phyloP scores from a whole-genome alignment of 2,113 vertebrate species.

The Nymphicus hollandicus region DNA sequence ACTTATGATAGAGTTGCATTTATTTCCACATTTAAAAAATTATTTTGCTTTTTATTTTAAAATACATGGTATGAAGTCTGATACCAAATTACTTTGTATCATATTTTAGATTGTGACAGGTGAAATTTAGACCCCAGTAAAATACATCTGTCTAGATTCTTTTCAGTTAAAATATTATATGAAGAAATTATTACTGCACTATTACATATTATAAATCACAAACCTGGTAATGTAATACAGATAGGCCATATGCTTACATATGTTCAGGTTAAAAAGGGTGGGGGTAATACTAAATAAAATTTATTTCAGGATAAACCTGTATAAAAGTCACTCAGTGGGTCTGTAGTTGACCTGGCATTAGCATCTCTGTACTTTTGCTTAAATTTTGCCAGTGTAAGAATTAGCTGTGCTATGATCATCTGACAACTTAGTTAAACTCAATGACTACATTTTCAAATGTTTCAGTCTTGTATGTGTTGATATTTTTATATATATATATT shows the following conservation, averaged over 20 bases:
- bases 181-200: not conserved
- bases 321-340: not conserved
- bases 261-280: not conserved
- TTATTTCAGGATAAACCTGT: not conserved
- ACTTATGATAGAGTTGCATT: not conserved
- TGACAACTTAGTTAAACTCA: not conserved
- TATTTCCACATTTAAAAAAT: not conserved
- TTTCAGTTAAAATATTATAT: not conserved
- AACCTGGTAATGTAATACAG: not conserved
- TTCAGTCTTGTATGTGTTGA: not conserved
- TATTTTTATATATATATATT: not conserved
- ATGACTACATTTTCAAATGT: not conserved
- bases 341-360: not conserved
- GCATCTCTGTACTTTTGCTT: not conserved
- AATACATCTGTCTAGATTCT: not conserved
- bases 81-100: not conserved
- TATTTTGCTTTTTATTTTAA: not conserved
- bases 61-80: not conserved
- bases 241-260: not conserved
- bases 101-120: not conserved
- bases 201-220: not conserved
- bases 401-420: not conserved
- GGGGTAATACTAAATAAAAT: not conserved
- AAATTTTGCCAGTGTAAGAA: not conserved
- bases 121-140: not conserved